Conservation (phyloP, 1,140 invertebrate species). For the Scaptomyza montana region DNA sequence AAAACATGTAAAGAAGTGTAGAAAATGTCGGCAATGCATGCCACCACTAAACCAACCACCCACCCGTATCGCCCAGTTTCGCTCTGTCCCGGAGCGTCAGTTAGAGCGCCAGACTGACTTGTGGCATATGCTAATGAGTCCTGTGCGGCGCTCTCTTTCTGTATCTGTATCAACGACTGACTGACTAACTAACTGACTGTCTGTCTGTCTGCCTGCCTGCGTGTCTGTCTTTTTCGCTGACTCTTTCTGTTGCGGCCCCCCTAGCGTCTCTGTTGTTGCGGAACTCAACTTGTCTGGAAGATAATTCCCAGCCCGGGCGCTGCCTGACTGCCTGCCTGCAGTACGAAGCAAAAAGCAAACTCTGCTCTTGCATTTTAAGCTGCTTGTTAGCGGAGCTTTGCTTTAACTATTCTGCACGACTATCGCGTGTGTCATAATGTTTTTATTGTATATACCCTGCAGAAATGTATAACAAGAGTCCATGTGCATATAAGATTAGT, state of each 20-base stretch:
- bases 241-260: not conserved
- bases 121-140: conserved; percentile 78
- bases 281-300: conserved; percentile 40
- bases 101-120: conserved; percentile 63
- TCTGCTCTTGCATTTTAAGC: conserved; percentile 59
- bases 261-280: conserved; percentile 22
- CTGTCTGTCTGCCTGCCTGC: not conserved
- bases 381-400: conserved; percentile 67
- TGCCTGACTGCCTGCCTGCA: not conserved
- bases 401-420: conserved; percentile 57
- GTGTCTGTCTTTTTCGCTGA: conserved; percentile 3
- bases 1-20: conserved; percentile 38
- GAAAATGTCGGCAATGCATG: conserved; percentile 41
- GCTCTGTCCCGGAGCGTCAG: conserved; percentile 36
- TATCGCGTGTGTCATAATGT: conserved; percentile 70
- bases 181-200: conserved; percentile 11
- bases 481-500: too few relatives aligned
- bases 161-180: not conserved
- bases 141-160: conserved; percentile 39
- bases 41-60: not conserved
- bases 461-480: not conserved
- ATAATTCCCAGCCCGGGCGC: conserved; percentile 35
- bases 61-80: conserved; percentile 2
- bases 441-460: conserved; percentile 30
- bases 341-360: conserved; percentile 3